These are phyloP conservation scores for Urosaurus nigricauda DNA, from an alignment of 2,797 vertebrate genomes.

Conservation along the genomic window DNA sequence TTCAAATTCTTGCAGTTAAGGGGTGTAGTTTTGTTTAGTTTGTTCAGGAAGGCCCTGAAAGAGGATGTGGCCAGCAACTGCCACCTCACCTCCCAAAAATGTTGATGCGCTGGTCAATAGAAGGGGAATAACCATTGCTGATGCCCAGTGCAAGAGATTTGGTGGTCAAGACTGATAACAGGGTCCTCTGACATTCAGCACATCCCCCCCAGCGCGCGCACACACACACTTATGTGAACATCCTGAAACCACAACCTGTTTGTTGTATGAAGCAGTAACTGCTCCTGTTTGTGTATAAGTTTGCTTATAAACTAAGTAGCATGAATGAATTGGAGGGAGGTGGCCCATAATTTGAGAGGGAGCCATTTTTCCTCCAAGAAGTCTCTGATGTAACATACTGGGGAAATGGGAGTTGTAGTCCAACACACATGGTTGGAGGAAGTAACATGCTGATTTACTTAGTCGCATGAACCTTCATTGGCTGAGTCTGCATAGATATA, in stretches of 20 bases:
- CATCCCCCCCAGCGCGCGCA: too few relatives aligned
- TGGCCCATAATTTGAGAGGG: neutral
- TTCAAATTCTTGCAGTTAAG: neutral
- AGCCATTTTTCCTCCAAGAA: neutral
- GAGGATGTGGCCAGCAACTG: neutral
- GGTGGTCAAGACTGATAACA: too few relatives aligned
- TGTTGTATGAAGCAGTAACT: neutral
- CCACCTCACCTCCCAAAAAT: too few relatives aligned
- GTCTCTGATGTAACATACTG: too few relatives aligned
- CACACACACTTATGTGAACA: neutral
- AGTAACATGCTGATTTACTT: neutral
- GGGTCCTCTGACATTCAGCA: too few relatives aligned
- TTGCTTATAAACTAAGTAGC: too few relatives aligned
- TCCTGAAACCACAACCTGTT: neutral
- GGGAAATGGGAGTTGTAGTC: neutral
- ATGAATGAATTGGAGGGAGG: neutral
- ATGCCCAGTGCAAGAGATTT: neutral
- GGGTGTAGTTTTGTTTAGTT: too few relatives aligned
- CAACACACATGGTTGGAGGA: neutral
- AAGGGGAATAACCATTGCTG: fast-evolving
- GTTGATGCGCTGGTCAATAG: neutral
- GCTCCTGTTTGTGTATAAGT: neutral
- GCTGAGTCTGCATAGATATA: neutral
- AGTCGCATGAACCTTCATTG: neutral
- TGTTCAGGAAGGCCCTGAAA: neutral